These are phyloP conservation scores for Trissolcus basalis DNA, from an alignment of 1,140 invertebrate species.

Conservation along the genomic window DNA sequence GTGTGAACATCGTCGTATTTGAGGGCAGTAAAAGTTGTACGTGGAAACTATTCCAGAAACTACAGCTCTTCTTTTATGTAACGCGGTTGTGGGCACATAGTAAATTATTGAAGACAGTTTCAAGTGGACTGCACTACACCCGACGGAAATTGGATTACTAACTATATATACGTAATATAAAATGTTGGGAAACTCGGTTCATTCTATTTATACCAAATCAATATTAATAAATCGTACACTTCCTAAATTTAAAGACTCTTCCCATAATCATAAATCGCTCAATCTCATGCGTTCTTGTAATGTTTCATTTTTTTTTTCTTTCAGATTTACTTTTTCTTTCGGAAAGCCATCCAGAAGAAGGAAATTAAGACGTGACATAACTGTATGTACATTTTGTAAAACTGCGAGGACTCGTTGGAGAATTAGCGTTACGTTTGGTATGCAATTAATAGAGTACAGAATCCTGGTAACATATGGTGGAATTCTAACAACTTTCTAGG, in stretches of 20 bases:
- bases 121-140: constrained; percentile 21
- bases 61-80: background rate
- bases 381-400: constrained; percentile 29
- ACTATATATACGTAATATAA: background rate
- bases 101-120: constrained; percentile 30
- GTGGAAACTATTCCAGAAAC: background rate
- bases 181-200: background rate
- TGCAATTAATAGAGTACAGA: constrained; percentile 35
- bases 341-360: too few relatives aligned
- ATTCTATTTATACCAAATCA: background rate
- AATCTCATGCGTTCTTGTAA: background rate
- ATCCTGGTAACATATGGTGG: constrained; percentile 41
- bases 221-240: background rate
- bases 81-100: background rate
- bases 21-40: too few relatives aligned
- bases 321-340: constrained; percentile 11
- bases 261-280: background rate
- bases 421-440: constrained; percentile 34
- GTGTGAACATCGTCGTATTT: too few relatives aligned
- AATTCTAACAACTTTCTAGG: constrained; percentile 39
- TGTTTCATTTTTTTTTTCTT: constrained; percentile 3
- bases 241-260: background rate
- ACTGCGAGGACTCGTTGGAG: constrained; percentile 18
- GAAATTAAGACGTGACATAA: too few relatives aligned
- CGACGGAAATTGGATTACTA: constrained; percentile 20